A percentile compares a stretch with the other conserved stretches of the same genome.
phyloP scores from a whole-genome alignment of 2,888 invertebrate genomes.

The Spilarctia lutea region DNA sequence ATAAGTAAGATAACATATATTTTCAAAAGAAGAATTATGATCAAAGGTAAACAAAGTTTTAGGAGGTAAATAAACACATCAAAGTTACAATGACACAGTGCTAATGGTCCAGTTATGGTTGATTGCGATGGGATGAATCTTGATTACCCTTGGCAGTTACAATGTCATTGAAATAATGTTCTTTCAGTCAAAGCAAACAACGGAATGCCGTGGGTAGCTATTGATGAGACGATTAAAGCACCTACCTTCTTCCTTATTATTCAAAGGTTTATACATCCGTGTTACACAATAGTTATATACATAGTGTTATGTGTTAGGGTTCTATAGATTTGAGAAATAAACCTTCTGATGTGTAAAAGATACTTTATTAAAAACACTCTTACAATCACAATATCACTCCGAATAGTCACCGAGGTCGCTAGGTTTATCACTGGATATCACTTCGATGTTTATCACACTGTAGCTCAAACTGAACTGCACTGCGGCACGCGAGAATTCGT shows the following conservation, averaged over 20 bases:
- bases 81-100: conserved; percentile 44
- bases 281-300: not conserved
- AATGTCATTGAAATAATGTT: conserved; percentile 24
- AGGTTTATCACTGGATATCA: too few relatives aligned
- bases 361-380: too few relatives aligned
- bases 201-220: conserved; percentile 6
- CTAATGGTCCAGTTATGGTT: conserved; percentile 53
- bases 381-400: too few relatives aligned
- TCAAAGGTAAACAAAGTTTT: conserved; percentile 7
- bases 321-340: too few relatives aligned
- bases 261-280: not conserved
- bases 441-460: too few relatives aligned
- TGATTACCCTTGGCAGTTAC: conserved; percentile 32
- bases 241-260: not conserved
- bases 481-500: too few relatives aligned
- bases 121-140: conserved; percentile 42
- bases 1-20: not conserved
- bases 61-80: conserved; percentile 53
- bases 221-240: conserved; percentile 1
- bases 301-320: too few relatives aligned
- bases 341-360: too few relatives aligned
- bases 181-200: conserved; percentile 24
- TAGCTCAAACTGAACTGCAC: too few relatives aligned
- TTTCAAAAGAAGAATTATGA: not conserved
- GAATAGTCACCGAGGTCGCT: too few relatives aligned